Conservation (phyloP, 92 coral and sea anemone genomes). For the Siderastrea siderea region DNA sequence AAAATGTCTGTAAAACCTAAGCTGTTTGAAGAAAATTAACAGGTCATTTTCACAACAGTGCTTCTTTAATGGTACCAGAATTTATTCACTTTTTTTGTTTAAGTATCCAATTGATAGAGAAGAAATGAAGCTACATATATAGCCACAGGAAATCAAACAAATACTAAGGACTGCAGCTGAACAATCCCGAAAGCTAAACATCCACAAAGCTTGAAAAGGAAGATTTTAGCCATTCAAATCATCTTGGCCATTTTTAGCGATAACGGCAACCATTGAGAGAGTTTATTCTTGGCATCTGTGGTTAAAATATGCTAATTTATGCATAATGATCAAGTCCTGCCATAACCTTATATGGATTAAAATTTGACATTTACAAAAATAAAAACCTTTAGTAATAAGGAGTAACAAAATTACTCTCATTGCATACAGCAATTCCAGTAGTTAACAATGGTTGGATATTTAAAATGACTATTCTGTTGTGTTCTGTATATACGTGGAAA, state of each 20-base stretch:
- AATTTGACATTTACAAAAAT: neutral
- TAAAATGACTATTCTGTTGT: neutral
- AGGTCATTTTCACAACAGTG: no score
- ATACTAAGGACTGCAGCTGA: no score
- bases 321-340: neutral
- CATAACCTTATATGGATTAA: conserved; percentile 21
- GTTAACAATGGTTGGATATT: neutral
- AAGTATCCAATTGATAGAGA: no score
- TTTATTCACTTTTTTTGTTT: no score
- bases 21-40: no score
- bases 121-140: no score
- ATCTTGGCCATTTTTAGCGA: neutral
- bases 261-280: neutral
- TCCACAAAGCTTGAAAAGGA: neutral
- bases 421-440: neutral
- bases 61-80: no score
- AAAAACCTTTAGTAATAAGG: neutral
- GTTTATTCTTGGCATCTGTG: neutral
- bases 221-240: neutral
- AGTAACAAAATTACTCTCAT: neutral
- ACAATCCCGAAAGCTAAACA: neutral
- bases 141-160: no score
- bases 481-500: neutral
- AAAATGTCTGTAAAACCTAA: no score
- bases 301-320: neutral